These are phyloP conservation scores for Lycopodina hypogea DNA, from an alignment of 37 sponge, comb jelly and placozoan genomes.

Conservation along the genomic window DNA sequence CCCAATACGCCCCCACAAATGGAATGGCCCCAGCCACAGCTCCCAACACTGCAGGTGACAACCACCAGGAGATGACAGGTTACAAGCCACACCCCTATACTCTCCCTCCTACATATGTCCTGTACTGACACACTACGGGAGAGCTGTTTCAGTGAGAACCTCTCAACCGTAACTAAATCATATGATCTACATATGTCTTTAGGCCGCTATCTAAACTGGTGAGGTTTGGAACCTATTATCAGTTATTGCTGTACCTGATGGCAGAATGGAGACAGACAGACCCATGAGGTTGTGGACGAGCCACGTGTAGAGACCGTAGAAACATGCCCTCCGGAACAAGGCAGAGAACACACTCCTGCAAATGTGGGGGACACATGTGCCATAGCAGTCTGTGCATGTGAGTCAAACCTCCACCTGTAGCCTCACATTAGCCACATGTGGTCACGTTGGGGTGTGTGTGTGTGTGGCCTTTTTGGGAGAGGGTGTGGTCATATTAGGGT, in stretches of 20 bases:
- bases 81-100: not conserved
- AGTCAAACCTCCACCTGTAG: too few species aligned
- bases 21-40: conserved; percentile 86
- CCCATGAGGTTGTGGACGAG: conserved; percentile 80
- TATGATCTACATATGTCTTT: too few species aligned
- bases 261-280: conserved; percentile 78
- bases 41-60: conserved; percentile 58
- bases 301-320: conserved; percentile 97
- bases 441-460: too few species aligned
- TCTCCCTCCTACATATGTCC: too few species aligned
- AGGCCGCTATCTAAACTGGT: too few species aligned
- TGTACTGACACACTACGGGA: not conserved
- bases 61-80: not conserved
- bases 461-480: too few species aligned
- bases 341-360: conserved; percentile 88
- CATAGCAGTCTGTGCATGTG: not conserved
- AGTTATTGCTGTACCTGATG: too few species aligned
- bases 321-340: conserved; percentile 66
- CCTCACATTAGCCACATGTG: too few species aligned
- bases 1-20: conserved; percentile 90
- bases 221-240: too few species aligned
- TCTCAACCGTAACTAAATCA: too few species aligned
- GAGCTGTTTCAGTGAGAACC: not conserved
- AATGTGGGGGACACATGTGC: too few species aligned
- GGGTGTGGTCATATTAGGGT: too few species aligned